Base-by-base conservation (phyloP, 2,888 invertebrate genomes). In the Crocallis elinguaria region DNA sequence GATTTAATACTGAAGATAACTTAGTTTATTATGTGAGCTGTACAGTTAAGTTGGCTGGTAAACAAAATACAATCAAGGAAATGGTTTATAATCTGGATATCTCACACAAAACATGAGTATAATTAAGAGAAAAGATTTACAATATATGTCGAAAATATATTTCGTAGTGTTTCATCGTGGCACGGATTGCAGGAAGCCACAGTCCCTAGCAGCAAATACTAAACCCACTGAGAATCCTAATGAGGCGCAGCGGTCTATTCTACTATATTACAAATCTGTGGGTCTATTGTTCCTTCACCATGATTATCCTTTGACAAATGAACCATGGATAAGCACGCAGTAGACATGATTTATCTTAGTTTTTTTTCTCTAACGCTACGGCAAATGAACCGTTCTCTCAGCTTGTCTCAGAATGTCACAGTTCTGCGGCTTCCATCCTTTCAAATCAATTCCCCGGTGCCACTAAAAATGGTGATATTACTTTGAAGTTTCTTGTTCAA, bases 241-340 rank as follows among this genome's bases (percentile, higher is more conserved):
- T 62, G 62, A 60, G 37, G 45, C 62, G 44, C 16, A 43, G 45
- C 49, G 19, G 14, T 29, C 62, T n/a, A n/a, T n/a, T n/a, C n/a
- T n/a, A n/a, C n/a, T n/a, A n/a, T n/a, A n/a, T n/a, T n/a, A n/a
- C n/a, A n/a, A n/a, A n/a, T n/a, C n/a, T n/a, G n/a, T n/a, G n/a
- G n/a, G n/a, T n/a, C n/a, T 29, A 60, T 62, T 62, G 62, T 62
- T 62, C 50, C 42, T 27, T 45, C 51, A 25, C 51, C 32, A 44
- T 57, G 52, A 54, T 53, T n/a, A n/a, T 19, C 42, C 33, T 41
- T 54, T 54, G 53, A 54, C 46, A 49, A 56, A 56, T 56, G 55
- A 46, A 32, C 50, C 55, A n/a, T 50, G 37, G 45, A 32, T 50
- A 17, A 30, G 43, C 30, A 12, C 33, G n/a, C 9, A n/a, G 3